Evolutionary conservation across 2,797 vertebrate species (phyloP).

Genomic region (Silurus lanzhouensis): DNA sequence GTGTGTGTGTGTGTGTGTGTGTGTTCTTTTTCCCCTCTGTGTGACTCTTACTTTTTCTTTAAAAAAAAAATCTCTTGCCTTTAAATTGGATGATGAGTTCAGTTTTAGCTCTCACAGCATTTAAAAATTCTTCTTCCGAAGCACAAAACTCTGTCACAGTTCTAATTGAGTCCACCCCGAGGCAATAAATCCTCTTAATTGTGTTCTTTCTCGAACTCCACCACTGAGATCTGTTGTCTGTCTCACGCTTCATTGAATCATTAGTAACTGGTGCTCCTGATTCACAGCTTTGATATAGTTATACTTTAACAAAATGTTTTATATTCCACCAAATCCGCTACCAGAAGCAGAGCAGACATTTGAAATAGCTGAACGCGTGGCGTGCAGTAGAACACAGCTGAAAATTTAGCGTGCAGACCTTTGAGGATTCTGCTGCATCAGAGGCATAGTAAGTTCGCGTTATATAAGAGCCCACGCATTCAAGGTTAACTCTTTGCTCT

Average conservation of each 20-base stretch:
- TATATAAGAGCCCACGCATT: slow-evolving; percentile 35
- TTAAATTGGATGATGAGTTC: slow-evolving; percentile 34
- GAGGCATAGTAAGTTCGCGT: background rate
- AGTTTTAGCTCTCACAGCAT: slow-evolving; percentile 19
- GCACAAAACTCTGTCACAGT: slow-evolving; percentile 14
- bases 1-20: too few species aligned
- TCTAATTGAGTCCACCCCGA: slow-evolving; percentile 33
- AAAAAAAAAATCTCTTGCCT: slow-evolving; percentile 5
- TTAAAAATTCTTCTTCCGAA: slow-evolving; percentile 23
- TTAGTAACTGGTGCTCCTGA: background rate
- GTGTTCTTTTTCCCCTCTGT: background rate
- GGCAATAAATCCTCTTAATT: slow-evolving; percentile 52
- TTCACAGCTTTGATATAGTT: slow-evolving; percentile 9
- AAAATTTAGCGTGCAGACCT: background rate
- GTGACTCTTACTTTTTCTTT: slow-evolving; percentile 60
- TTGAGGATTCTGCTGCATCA: background rate
- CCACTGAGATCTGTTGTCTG: slow-evolving; percentile 32
- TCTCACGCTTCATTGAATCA: background rate
- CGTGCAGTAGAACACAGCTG: background rate
- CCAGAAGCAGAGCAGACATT: background rate
- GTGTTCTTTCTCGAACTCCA: slow-evolving; percentile 31
- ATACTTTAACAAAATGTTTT: slow-evolving; percentile 12
- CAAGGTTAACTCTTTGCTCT: slow-evolving; percentile 43
- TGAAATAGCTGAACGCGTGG: background rate
- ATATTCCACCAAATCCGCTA: slow-evolving; percentile 21